Evolutionary conservation across 1,140 invertebrate genomes (phyloP), one percentile per base, ranked within the genome.

Genomic region (Heliconius congener): DNA sequence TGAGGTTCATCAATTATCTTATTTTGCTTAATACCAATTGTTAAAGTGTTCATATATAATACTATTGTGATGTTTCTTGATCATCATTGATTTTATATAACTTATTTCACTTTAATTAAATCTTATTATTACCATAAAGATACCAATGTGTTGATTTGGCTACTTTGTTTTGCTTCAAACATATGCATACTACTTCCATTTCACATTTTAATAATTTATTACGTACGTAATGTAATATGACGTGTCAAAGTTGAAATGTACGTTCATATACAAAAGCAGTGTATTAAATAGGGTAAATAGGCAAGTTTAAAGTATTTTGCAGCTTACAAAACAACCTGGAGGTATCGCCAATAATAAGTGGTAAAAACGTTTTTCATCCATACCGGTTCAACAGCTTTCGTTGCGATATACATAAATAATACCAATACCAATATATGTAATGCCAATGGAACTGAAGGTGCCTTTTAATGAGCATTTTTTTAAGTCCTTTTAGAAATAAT

Each of bases 371-470:
- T 85, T 87, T 86, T 86, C 80, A 88, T 85, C 76, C 81, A 39
- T 85, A 91, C 91, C 90, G 90, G 92, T 92, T 78, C 37, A 83
- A 82, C 87, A 81, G 82, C 90, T 90, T 89, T 89, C 86, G 86
- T 84, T 89, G 90, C 90, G 88, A 92, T 91, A 91, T 88, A 89
- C 84, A 91, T 89, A 89, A 91, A 46, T 46, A 46, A 46, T 46
- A 46, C 42, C 13, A 46, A 46, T 46, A 46, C 13, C 42, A 46
- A 46, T 46, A 46, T 46, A 46, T 46, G 42, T 46, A 16, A 46
- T 46, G 42, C 13, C 42, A 13, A 46, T 46, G 42, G 3, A 18
- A 11, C 27, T 16, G 1, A 27, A 30, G 60, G 27, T 23, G 27
- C n/a, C 23, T 46, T 66, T 66, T 66, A 30, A 30, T 66, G 11